Evolutionary conservation across 2,888 invertebrate genomes (phyloP).

Genomic region (Drosophila histrio): DNA sequence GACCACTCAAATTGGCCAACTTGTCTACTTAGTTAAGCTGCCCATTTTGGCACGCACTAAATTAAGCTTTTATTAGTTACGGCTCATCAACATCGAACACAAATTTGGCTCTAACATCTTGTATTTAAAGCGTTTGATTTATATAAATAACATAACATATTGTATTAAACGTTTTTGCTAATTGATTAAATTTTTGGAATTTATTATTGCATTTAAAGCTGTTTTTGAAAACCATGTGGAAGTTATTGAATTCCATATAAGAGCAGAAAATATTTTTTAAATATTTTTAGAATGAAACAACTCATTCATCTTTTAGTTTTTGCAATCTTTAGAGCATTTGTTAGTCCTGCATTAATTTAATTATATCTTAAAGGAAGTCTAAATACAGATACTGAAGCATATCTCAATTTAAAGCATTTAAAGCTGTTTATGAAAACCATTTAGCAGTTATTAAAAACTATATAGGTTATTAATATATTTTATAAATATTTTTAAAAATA

Average conservation of each 20-base stretch:
- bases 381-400: too few species aligned
- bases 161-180: constrained; percentile 22
- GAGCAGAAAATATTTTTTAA: background rate
- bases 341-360: too few species aligned
- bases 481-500: too few species aligned
- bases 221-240: background rate
- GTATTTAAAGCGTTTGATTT: constrained; percentile 6
- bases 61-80: constrained; percentile 48
- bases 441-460: too few species aligned
- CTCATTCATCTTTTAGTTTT: too few species aligned
- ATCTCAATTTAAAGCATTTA: too few species aligned
- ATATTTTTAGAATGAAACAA: too few species aligned
- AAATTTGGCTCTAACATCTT: background rate
- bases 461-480: too few species aligned
- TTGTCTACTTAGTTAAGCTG: constrained; percentile 32
- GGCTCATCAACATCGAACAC: constrained; percentile 27
- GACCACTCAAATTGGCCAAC: constrained; percentile 16
- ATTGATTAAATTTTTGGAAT: constrained; percentile 23
- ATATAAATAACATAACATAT: constrained; percentile 16
- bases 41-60: constrained; percentile 40
- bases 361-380: too few species aligned
- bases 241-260: background rate
- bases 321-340: too few species aligned
- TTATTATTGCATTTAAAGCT: constrained; percentile 2
- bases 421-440: too few species aligned